These are phyloP conservation scores for Trichogramma pretiosum DNA, from an alignment of 1,140 invertebrate species.

Conservation along the genomic window DNA sequence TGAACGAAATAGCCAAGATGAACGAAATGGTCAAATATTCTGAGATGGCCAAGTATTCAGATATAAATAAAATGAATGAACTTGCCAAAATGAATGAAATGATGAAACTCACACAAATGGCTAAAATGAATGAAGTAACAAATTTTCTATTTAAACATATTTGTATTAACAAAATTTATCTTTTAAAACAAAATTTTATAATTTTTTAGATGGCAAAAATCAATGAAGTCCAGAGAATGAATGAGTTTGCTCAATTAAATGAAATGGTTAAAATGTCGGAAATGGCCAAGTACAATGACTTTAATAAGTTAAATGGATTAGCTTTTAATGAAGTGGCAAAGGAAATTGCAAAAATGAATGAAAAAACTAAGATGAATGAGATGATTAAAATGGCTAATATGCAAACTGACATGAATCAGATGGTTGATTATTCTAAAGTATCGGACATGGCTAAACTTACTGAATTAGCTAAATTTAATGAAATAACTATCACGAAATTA, in stretches of 20 bases:
- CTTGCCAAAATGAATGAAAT: constrained; percentile 40
- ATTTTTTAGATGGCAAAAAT: constrained; percentile 28
- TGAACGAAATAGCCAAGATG: constrained; percentile 40
- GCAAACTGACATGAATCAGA: constrained; percentile 41
- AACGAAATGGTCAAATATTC: constrained; percentile 42
- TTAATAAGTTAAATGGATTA: constrained; percentile 36
- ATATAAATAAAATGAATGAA: constrained; percentile 41
- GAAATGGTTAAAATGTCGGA: constrained; percentile 46
- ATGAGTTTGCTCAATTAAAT: constrained; percentile 41
- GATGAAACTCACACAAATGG: constrained; percentile 44
- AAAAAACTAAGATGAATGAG: constrained; percentile 44
- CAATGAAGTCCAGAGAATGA: constrained; percentile 41
- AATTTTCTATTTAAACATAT: not conserved
- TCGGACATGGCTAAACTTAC: constrained; percentile 44
- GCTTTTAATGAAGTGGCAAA: constrained; percentile 44
- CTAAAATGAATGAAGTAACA: constrained; percentile 29
- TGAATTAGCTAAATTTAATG: constrained; percentile 41
- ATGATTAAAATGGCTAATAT: constrained; percentile 44
- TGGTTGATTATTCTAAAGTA: constrained; percentile 41
- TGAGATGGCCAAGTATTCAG: constrained; percentile 41
- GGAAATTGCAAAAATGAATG: constrained; percentile 43
- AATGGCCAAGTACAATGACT: constrained; percentile 42
- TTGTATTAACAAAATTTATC: not conserved
- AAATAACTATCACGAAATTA: constrained; percentile 43
- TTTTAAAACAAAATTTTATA: not conserved